Evolutionary conservation across 1,140 invertebrate genomes (phyloP), one percentile per base, ranked within the genome.

Genomic region (Goniozus legneri): DNA sequence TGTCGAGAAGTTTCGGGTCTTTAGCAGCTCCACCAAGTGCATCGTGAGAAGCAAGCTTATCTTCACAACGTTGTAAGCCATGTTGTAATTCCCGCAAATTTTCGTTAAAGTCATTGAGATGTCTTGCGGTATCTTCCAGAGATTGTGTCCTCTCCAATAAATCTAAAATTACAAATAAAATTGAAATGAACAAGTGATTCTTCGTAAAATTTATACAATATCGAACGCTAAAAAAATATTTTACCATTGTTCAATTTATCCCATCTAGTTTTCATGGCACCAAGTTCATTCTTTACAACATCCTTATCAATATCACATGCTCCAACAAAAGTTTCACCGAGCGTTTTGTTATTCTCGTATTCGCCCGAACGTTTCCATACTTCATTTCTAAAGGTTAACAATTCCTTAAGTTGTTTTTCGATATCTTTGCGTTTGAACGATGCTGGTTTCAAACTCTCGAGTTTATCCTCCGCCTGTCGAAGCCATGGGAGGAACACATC

Each of bases 351-450:
- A 65, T 91, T 91, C 58, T 97, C 93, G 65, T 89, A 95, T 71
- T 97, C 94, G 8, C 91, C 92, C 36, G 90, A 90, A 52, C 88
- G 87, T 64, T 93, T 91, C 84, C 91, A 91, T 0, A 96, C 84
- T 60, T 97, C 95, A 67, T 93, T 95, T 55, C 92, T 84, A 73
- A 97, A 89, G 22, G 85, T 82, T 57, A 93, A 90, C 20, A 96
- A 76, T 62, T 97, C 94, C 47, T 91, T 87, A 0, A 97, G 72
- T 67, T 95, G 92, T 56, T 87, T 88, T 56, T 94, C 91, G 19
- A 96, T 84, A 52, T 92, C 89, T 38, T 88, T 84, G 56, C 88
- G 87, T 50, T 91, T 89, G 68, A 94, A 88, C 1, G 83, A 86
- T 8, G 86, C 83, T 0, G 91, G 86, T 19, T 84, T 83, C n/a